Evolutionary conservation across 2,888 invertebrate species (phyloP), one percentile per base, ranked within the genome.

Genomic region (Chydorus sphaericus): DNA sequence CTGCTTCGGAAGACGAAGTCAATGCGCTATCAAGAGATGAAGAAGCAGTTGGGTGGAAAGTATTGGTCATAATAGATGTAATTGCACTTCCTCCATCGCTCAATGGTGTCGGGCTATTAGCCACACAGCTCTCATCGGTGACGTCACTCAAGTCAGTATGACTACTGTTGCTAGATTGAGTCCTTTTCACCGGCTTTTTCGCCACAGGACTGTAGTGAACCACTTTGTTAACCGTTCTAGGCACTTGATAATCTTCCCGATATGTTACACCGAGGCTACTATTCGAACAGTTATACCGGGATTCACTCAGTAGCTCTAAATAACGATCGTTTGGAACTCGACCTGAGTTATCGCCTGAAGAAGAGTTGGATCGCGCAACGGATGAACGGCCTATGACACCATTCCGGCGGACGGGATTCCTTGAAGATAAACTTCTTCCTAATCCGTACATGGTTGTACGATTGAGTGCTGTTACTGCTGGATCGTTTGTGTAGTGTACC

Each of bases 221-320:
- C n/a, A n/a, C n/a, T n/a, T 44, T 26, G 4, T 28, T 10, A 44
- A 44, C 4, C 23, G 23, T 44, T 23, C 44, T 23, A 36, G 52
- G 52, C 23, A 52, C 37, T 52, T 52, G 36, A 18, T 52, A 52
- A 11, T 37, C 52, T 26, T 33, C 52, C n/a, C n/a, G n/a, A n/a
- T n/a, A n/a, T n/a, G n/a, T n/a, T n/a, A n/a, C n/a, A 36, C 26
- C 11, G 44, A 26, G 44, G 11, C 44, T 23, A 28, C 44, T 6
- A 7, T 36, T 3, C 14, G 14, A 44, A 44, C n/a, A n/a, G n/a
- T n/a, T n/a, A n/a, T n/a, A n/a, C n/a, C n/a, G n/a, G n/a, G n/a
- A n/a, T n/a, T 52, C 52, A 29, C 52, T 36, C n/a, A 52, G 36
- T 26, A 52, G 37, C 26, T 52, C 52, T 20, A 52, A 36, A 36